Evolutionary conservation across 2,797 vertebrate species (phyloP).

Genomic region (Acipenser oxyrinchus): DNA sequence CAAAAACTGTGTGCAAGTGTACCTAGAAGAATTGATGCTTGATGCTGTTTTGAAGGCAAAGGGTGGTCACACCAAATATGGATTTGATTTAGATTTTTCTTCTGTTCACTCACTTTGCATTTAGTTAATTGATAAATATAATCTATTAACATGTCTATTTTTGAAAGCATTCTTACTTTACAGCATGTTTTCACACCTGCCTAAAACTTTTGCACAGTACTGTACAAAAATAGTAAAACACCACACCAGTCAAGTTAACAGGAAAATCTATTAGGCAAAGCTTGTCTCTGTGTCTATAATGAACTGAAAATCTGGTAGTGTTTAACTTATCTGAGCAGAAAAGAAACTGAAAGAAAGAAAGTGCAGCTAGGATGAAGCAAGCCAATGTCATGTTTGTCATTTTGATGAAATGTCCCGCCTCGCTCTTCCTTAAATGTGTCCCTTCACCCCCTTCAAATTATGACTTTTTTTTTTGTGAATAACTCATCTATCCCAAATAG

Average conservation of each 20-base stretch:
- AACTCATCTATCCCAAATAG: not conserved
- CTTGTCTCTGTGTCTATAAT: not conserved
- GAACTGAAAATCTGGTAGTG: not conserved
- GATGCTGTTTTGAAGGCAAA: too few relatives aligned
- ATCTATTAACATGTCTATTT: too few relatives aligned
- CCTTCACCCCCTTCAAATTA: conserved; percentile 2
- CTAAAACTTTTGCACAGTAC: too few relatives aligned
- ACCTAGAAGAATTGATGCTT: too few relatives aligned
- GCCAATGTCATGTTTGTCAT: conserved; percentile 35
- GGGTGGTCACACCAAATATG: too few relatives aligned
- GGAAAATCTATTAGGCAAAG: not conserved
- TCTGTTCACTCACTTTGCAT: too few relatives aligned
- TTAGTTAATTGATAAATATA: too few relatives aligned
- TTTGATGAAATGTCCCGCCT: conserved; percentile 1
- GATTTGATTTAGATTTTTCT: too few relatives aligned
- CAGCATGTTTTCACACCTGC: too few relatives aligned
- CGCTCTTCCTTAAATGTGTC: conserved; percentile 12
- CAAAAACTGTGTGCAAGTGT: too few relatives aligned
- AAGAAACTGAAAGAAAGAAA: conserved; percentile 28
- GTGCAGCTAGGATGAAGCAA: conserved; percentile 30
- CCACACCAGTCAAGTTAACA: not conserved
- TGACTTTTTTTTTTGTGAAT: conserved; percentile 9
- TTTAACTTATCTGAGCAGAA: conserved; percentile 39
- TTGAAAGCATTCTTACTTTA: too few relatives aligned
- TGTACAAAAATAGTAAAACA: not conserved